A percentile compares a stretch with the other conserved stretches of the same genome.
Evolutionary conservation across 2,888 invertebrate species (phyloP).

Genomic region (Xanthorhoe spadicearia): DNA sequence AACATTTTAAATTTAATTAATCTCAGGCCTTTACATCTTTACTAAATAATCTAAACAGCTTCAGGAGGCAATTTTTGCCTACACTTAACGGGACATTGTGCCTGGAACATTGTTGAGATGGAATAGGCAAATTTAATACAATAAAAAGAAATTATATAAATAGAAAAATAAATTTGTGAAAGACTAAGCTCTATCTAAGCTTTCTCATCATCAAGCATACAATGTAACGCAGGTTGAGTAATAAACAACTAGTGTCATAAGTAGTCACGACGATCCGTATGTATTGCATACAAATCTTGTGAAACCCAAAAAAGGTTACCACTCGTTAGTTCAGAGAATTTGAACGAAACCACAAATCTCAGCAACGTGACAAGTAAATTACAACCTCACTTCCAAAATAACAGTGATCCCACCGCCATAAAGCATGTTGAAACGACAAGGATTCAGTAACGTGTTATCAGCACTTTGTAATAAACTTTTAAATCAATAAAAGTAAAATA

Average conservation of each 20-base stretch:
- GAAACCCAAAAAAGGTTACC: constrained; percentile 30
- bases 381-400: constrained; percentile 31
- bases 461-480: constrained; percentile 41
- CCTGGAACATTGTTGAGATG: too few species aligned
- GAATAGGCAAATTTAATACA: too few species aligned
- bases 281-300: constrained; percentile 22
- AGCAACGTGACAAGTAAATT: constrained; percentile 31
- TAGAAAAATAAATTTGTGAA: not conserved
- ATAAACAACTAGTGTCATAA: constrained; percentile 5
- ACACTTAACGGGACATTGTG: too few species aligned
- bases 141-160: too few species aligned
- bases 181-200: not conserved
- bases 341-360: constrained; percentile 25
- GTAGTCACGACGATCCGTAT: constrained; percentile 4
- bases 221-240: constrained; percentile 4
- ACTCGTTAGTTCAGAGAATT: constrained; percentile 26
- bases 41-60: too few species aligned
- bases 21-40: too few species aligned
- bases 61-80: too few species aligned
- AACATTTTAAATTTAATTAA: too few species aligned
- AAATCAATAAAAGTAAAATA: constrained; percentile 39
- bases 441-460: constrained; percentile 31
- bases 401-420: constrained; percentile 30
- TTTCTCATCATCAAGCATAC: not conserved
- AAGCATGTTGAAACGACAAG: constrained; percentile 27